Evolutionary conservation across 2,113 vertebrate genomes (phyloP).

Genomic region (Ibidorhyncha struthersii): DNA sequence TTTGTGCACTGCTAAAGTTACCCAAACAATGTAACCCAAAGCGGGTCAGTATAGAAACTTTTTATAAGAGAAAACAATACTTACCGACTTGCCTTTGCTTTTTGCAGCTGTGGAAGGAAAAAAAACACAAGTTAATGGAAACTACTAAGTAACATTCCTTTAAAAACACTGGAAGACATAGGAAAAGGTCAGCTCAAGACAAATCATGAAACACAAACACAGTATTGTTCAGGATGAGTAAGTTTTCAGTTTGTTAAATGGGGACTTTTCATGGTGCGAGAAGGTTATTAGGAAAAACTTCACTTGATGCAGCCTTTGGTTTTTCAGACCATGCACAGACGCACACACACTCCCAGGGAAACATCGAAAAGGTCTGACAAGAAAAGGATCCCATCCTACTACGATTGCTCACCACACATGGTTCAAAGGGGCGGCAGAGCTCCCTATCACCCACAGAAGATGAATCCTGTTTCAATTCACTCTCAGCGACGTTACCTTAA

Average conservation of each 20-base stretch:
- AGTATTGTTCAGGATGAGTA: not conserved
- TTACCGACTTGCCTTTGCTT: not conserved
- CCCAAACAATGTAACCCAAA: not conserved
- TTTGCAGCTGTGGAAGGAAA: not conserved
- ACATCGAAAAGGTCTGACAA: accelerated
- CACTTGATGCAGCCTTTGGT: not conserved
- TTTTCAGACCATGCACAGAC: not conserved
- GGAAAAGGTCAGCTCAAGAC: not conserved
- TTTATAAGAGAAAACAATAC: not conserved
- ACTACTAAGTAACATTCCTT: not conserved
- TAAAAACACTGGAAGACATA: not conserved
- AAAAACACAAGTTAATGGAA: not conserved
- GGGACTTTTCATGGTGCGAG: not conserved
- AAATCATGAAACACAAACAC: not conserved
- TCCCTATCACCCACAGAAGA: not conserved
- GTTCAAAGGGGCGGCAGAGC: not conserved
- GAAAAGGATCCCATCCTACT: not conserved
- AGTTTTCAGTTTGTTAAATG: not conserved
- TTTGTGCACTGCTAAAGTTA: not conserved
- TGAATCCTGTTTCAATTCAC: not conserved
- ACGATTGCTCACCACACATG: not conserved
- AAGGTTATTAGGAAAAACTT: not conserved
- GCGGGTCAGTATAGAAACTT: not conserved
- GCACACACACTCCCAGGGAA: not conserved
- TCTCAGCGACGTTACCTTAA: not conserved